These are phyloP conservation scores for Falco cherrug DNA, from an alignment of 2,797 vertebrate genomes.

Conservation along the genomic window DNA sequence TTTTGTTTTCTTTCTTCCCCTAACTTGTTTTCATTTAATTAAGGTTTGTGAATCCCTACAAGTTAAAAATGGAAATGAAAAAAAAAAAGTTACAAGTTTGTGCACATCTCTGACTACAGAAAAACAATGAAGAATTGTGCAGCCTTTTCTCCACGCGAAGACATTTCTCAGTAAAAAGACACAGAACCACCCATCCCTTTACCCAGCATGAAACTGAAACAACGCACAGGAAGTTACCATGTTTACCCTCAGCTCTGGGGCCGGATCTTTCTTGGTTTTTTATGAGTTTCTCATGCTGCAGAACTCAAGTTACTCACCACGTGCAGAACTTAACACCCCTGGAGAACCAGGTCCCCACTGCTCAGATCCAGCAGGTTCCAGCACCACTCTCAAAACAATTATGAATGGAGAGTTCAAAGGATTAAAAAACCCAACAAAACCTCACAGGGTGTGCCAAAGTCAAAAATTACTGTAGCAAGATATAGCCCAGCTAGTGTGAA, in stretches of 20 bases:
- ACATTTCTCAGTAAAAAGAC: not conserved
- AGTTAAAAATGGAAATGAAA: not conserved
- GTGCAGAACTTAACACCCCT: not conserved
- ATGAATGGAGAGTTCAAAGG: not conserved
- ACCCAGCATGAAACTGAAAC: not conserved
- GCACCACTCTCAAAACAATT: not conserved
- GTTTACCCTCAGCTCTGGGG: not conserved
- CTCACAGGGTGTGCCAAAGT: not conserved
- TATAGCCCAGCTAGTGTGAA: not conserved
- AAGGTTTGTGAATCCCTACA: not conserved
- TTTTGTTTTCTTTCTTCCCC: not conserved
- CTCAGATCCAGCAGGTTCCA: not conserved
- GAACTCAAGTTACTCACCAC: not conserved
- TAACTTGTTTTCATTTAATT: not conserved
- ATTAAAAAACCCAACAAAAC: not conserved
- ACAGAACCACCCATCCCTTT: not conserved
- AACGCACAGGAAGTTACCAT: accelerated
- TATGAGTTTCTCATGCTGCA: not conserved
- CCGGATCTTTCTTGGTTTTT: not conserved
- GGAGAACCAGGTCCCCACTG: not conserved
- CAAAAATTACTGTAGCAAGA: not conserved
- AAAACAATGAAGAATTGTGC: not conserved
- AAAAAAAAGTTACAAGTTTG: not conserved
- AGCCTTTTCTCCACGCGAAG: not conserved
- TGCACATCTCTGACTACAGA: not conserved